Conservation (phyloP, 2,888 invertebrate species). For the Syrista parreyssii region DNA sequence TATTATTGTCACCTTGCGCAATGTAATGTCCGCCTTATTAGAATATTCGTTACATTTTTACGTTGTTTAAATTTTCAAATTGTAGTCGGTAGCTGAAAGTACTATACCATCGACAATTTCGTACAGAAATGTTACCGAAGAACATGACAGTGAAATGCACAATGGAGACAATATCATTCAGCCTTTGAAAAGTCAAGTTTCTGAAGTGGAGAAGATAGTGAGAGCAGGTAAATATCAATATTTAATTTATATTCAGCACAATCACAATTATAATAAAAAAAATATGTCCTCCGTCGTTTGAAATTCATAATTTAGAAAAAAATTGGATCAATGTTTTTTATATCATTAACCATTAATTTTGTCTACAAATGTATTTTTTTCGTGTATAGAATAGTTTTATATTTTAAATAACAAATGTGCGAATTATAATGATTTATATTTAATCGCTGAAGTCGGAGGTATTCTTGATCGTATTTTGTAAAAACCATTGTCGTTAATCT, state of each 20-base stretch:
- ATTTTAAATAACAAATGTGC: neutral
- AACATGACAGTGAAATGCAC: slow-evolving; percentile 36
- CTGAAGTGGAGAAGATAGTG: slow-evolving; percentile 72
- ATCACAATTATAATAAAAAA: neutral
- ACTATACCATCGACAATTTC: slow-evolving; percentile 25
- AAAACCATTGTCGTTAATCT: neutral
- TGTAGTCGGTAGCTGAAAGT: slow-evolving; percentile 29
- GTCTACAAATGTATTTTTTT: neutral
- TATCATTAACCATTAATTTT: neutral
- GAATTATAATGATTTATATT: neutral
- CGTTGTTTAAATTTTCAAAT: slow-evolving; percentile 10
- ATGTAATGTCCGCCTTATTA: neutral
- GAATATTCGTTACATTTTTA: slow-evolving; percentile 4
- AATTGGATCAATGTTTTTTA: neutral
- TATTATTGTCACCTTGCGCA: neutral
- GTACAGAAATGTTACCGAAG: slow-evolving; percentile 41
- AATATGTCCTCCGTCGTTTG: neutral
- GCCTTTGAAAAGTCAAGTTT: slow-evolving; percentile 65
- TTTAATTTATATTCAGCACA: neutral
- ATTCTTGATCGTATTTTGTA: neutral
- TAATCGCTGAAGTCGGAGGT: neutral
- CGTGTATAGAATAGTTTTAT: neutral
- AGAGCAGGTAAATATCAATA: slow-evolving; percentile 68
- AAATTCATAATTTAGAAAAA: neutral
- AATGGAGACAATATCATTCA: slow-evolving; percentile 47